Conservation (phyloP, 2,888 invertebrate species). For the Hirtodrosophila duncani region DNA sequence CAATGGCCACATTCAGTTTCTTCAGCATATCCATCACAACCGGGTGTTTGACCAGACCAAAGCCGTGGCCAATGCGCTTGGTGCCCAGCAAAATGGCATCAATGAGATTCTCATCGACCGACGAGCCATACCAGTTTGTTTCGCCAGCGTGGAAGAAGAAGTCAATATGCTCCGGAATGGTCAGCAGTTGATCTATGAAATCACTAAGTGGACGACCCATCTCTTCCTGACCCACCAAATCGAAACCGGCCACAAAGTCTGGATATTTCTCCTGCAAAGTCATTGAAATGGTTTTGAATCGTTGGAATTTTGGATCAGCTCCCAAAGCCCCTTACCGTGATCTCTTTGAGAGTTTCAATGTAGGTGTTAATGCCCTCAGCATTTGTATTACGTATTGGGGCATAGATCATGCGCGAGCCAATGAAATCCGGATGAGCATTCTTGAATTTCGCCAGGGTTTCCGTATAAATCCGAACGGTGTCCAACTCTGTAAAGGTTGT, state of each 20-base stretch:
- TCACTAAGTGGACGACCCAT: constrained; percentile 82
- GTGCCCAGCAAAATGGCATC: constrained; percentile 88
- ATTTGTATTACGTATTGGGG: constrained; percentile 80
- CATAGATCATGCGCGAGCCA: constrained; percentile 85
- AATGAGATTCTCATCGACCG: constrained; percentile 85
- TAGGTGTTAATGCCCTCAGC: constrained; percentile 78
- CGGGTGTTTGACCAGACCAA: constrained; percentile 86
- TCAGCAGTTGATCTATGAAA: constrained; percentile 81
- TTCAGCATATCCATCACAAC: constrained; percentile 81
- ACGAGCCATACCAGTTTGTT: constrained; percentile 85
- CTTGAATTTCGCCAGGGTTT: constrained; percentile 81
- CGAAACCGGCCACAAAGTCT: constrained; percentile 86
- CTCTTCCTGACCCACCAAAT: constrained; percentile 90
- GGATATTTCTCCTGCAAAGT: constrained; percentile 80
- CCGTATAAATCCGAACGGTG: constrained; percentile 81
- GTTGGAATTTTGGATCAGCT: too few relatives aligned
- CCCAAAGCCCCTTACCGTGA: constrained; percentile 53
- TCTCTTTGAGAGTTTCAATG: constrained; percentile 72
- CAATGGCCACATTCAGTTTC: constrained; percentile 83
- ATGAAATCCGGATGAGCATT: constrained; percentile 81
- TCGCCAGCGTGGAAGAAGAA: constrained; percentile 91
- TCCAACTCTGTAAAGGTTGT: constrained; percentile 80
- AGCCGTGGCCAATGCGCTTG: constrained; percentile 88
- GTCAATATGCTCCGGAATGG: constrained; percentile 79
- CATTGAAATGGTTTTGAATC: too few relatives aligned